phyloP scores from a whole-genome alignment of 2,113 vertebrate species.

The Myotis lucifugus region DNA sequence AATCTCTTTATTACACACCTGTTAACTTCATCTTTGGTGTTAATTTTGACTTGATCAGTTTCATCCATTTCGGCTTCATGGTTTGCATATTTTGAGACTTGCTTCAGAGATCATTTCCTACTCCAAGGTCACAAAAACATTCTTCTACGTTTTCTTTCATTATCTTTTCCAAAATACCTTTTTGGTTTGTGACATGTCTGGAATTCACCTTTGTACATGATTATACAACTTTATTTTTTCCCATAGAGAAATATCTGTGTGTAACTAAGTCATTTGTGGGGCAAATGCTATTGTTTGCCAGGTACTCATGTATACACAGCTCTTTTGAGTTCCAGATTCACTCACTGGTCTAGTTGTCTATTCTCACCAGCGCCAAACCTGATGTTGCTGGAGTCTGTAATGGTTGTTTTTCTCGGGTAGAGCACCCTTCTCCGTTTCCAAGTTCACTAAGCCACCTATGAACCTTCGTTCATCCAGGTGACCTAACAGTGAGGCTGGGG shows the following conservation, averaged over 20 bases:
- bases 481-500: neutral
- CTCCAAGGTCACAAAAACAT: neutral
- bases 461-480: neutral
- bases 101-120: neutral
- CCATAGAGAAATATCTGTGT: neutral
- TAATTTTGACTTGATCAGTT: neutral
- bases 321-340: neutral
- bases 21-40: neutral
- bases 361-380: neutral
- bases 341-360: neutral
- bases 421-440: neutral
- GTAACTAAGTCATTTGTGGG: neutral
- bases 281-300: neutral
- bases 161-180: neutral
- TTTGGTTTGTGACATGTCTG: neutral
- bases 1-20: neutral
- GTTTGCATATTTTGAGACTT: neutral
- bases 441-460: neutral
- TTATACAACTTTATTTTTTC: neutral
- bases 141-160: neutral
- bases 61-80: neutral
- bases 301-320: neutral
- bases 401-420: neutral
- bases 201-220: constrained; percentile 1
- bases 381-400: neutral